Base-by-base conservation (phyloP, 1,140 invertebrate genomes). In the Cotesia typhae region DNA sequence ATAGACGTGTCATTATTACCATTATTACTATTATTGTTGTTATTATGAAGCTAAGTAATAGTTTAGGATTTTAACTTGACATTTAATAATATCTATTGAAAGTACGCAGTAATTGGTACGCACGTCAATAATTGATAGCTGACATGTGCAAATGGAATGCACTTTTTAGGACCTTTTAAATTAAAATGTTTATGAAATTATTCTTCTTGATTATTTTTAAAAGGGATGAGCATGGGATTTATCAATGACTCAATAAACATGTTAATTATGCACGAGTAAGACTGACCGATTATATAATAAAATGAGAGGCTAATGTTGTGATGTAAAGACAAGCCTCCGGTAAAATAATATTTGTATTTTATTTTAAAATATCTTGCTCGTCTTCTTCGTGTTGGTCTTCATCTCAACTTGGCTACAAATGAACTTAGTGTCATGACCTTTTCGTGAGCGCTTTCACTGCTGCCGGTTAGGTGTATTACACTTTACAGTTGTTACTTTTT, bases 361-460 rank as follows among this genome's bases (percentile, higher is more conserved):
- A 55, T 66, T 52, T 57, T 14, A 37, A 65, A 68, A 57, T 60
- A 70, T 80, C 80, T 81, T 81, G 81, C 77, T 78, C 81, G 83
- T 83, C 41, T 47, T 47, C 41, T 6, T 47, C 41, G 28, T 28
- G 28, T 28, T 28, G 28, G 28, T 28, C 28, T 28, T 28, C 28
- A 79, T 28, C 28, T 28, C 28, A 28, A 28, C 28, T 28, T 28
- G 28, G 28, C 83, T 83, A 74, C 61, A 80, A 78, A 68, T 80
- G 81, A 85, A 82, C 83, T 80, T 77, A 70, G 77, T 82, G 77
- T 81, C 77, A 78, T 85, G 85, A 87, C 85, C 85, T 87, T 87
- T 86, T 47, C 41, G 6, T 47, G 4, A 4, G 41, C 78, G 84
- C 85, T 86, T 87, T 87, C 85, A 87, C 85, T 85, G 83, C 79